Percentiles rank a stretch among this genome's conserved stretches.
Conservation (phyloP, 2,888 invertebrate species). For the Saturnia pavonia region DNA sequence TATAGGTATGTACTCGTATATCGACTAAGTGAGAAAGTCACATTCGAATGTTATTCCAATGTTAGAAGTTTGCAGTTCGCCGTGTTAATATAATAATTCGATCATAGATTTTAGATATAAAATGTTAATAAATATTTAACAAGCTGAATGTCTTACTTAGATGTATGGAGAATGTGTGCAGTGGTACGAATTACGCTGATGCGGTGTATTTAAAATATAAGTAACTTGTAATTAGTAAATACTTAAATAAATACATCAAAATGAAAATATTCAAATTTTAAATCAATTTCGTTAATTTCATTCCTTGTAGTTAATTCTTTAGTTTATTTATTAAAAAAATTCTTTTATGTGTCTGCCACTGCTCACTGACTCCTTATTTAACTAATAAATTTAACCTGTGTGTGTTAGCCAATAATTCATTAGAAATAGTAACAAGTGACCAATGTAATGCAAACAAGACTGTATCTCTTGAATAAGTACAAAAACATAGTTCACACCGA, state of each 20-base stretch:
- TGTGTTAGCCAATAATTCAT: slow-evolving; percentile 27
- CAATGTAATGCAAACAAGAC: slow-evolving; percentile 72
- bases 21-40: slow-evolving; percentile 2
- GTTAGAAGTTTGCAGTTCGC: neutral
- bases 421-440: slow-evolving; percentile 54
- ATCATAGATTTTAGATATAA: slow-evolving; percentile 5
- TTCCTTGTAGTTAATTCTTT: neutral
- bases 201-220: neutral
- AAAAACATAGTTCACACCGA: slow-evolving; percentile 43
- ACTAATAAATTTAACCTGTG: slow-evolving; percentile 23
- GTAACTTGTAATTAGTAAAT: neutral
- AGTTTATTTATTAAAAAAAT: neutral
- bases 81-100: neutral
- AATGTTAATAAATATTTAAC: slow-evolving; percentile 2
- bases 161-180: slow-evolving; percentile 3
- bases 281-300: slow-evolving; percentile 22
- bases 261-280: slow-evolving; percentile 11
- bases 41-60: neutral
- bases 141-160: neutral
- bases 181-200: neutral
- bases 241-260: neutral
- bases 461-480: slow-evolving; percentile 73
- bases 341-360: neutral
- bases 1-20: neutral
- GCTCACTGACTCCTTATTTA: slow-evolving; percentile 14